A percentile compares a stretch with the other conserved stretches of the same genome.
Conservation (phyloP, 2,888 invertebrate species). For the Amphiduros pacificus region DNA sequence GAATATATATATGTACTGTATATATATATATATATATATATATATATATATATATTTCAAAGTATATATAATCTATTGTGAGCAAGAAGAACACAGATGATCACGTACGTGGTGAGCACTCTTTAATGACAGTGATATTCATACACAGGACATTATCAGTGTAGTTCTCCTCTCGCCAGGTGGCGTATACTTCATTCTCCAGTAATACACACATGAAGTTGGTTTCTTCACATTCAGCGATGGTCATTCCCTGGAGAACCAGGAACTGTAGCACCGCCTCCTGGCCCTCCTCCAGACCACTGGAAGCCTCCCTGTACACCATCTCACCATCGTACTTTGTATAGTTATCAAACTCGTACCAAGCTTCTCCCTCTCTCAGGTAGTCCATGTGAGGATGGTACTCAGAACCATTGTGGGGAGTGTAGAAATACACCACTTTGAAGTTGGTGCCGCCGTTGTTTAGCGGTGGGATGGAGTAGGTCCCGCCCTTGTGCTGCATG, state of each 20-base stretch:
- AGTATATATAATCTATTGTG: too few species aligned
- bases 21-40: too few species aligned
- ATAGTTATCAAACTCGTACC: too few species aligned
- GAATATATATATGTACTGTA: too few species aligned
- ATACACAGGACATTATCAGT: background rate
- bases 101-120: background rate
- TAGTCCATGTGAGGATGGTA: too few species aligned
- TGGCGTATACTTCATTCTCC: background rate
- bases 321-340: background rate
- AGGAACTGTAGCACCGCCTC: background rate
- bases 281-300: background rate
- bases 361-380: too few species aligned
- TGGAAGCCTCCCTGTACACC: background rate
- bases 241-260: background rate
- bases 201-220: background rate
- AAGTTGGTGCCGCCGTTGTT: background rate
- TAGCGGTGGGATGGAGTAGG: background rate
- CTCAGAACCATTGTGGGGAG: too few species aligned
- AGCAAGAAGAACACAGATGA: too few species aligned
- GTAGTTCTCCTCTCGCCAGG: background rate
- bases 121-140: background rate
- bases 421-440: background rate
- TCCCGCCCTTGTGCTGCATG: background rate
- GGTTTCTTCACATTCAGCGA: background rate
- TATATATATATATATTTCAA: too few species aligned